Percentiles rank a stretch among this genome's conserved stretches.
Conservation (phyloP, 2,113 vertebrate genomes). For the Eira barbara region DNA sequence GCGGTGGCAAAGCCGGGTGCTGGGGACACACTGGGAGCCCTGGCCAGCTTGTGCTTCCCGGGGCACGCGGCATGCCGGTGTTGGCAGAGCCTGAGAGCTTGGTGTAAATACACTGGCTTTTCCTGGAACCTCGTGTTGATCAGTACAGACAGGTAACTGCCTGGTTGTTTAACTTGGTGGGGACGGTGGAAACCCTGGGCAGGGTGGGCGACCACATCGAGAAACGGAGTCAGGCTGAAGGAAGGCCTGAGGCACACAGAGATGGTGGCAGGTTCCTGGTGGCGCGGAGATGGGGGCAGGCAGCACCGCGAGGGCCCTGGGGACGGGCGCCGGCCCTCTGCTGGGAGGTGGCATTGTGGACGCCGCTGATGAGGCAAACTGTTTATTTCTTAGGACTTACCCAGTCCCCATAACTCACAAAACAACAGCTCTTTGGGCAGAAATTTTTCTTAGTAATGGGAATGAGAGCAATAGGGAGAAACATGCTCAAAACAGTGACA, state of each 20-base stretch:
- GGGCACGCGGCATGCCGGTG: accelerated
- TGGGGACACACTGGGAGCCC: accelerated
- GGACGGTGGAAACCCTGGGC: neutral
- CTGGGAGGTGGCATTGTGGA: accelerated
- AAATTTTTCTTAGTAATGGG: neutral
- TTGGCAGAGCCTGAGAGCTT: neutral
- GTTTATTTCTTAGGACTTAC: neutral
- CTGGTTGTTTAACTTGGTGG: neutral
- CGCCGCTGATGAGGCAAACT: accelerated
- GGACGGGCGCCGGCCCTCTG: no score
- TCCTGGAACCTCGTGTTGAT: no score
- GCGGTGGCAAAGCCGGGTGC: accelerated
- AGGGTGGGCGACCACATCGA: accelerated
- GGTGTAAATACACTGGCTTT: neutral
- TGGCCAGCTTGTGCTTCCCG: accelerated
- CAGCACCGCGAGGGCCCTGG: neutral
- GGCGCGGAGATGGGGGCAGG: accelerated
- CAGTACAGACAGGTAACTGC: no score
- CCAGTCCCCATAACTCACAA: neutral
- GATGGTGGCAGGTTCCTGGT: accelerated
- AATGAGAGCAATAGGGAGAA: neutral
- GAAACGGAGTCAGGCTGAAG: neutral
- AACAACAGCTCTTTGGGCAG: neutral
- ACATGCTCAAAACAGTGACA: neutral
- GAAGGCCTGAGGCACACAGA: neutral